Evolutionary conservation across 2,888 invertebrate species (phyloP), one percentile per base, ranked within the genome.

Genomic region (Agrotis puta): DNA sequence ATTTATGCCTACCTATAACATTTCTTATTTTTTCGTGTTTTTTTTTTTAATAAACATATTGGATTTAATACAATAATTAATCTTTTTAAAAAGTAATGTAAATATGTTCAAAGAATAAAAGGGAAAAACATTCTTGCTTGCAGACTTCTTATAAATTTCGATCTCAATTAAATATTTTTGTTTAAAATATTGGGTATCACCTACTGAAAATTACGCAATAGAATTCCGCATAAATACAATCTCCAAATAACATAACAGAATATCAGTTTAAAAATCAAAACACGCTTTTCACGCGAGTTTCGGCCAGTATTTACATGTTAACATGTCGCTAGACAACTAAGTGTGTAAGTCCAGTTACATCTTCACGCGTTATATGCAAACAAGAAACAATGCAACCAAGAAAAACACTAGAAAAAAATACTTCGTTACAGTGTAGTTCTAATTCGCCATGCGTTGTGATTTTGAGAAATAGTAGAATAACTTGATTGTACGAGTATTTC

Each of bases 391-490:
- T 22, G 39, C n/a, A 24, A 59, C 9, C 43, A 74, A 78, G 39
- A 57, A 65, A 75, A 74, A 24, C 43, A 11, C n/a, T 43, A 18
- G 24, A 66, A 53, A 59, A 64, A 33, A 4, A 39, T 2, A 33
- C 33, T 11, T 39, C 39, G 48, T 63, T 50, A 54, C 43, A 22
- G 47, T 66, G 20, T 11, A 22, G 45, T 61, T 39, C 22, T 77
- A 63, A 59, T 72, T 58, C 53, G 64, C n/a, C 64, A 83, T 74
- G 75, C 83, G 68, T 66, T 68, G 51, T 78, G 67, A 65, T 83
- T 82, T 81, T 81, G 64, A 83, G 77, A 83, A 72, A 65, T 39
- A 64, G 68, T 69, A 27, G 66, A 72, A 70, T 65, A 64, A 80
- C 71, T 67, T 39, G 67, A 79, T 63, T 20, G 48, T 33, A n/a